Base-by-base conservation (phyloP, 2,888 invertebrate species). In the Macaria notata region DNA sequence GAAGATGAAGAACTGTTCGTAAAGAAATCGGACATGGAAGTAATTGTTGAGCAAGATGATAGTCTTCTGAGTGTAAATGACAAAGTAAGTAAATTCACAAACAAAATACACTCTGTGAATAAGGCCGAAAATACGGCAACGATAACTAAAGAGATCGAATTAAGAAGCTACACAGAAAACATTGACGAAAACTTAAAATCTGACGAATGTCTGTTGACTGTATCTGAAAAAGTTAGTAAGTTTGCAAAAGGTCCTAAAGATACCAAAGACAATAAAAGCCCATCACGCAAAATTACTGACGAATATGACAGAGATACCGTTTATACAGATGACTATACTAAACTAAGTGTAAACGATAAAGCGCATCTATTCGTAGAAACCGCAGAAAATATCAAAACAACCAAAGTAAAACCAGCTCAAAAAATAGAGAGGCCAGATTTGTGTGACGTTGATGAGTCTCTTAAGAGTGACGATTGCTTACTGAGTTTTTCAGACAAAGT, bases 221-320 rank as follows among this genome's bases (percentile, higher is more conserved):
- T 95, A 6, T 94, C 94, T 43, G 94, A 95, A 73, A 95, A 95
- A 78, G 95, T 95, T 0, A 92, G 91, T 38, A 94, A 94, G 69
- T 95, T 95, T 74, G 93, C 93, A n/a, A 94, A 85, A 67, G 84
- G 82, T 1, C 76, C 83, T 9, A 71, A 63, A 38, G 71, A 88
- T 61, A 82, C 79, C 36, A 92, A 88, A 71, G 85, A 86, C 50
- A 79, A 64, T 9, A 81, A 68, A 52, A 88, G 83, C 53, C 85
- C 86, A n/a, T 76, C 82, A 0, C 81, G 88, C 7, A 90, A 88
- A 47, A 84, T 88, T 63, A 55, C 84, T 64, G 78, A 90, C 63
- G 87, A 85, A 66, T 91, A 92, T 68, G 94, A 94, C 62, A 93
- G 88, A 58, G 76, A 86, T 47, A 94, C 93, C 19, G 77, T 92